A percentile compares a stretch with the other conserved stretches of the same genome.
Evolutionary conservation across 2,797 vertebrate species (phyloP).

Genomic region (Brachyalestes nurse): DNA sequence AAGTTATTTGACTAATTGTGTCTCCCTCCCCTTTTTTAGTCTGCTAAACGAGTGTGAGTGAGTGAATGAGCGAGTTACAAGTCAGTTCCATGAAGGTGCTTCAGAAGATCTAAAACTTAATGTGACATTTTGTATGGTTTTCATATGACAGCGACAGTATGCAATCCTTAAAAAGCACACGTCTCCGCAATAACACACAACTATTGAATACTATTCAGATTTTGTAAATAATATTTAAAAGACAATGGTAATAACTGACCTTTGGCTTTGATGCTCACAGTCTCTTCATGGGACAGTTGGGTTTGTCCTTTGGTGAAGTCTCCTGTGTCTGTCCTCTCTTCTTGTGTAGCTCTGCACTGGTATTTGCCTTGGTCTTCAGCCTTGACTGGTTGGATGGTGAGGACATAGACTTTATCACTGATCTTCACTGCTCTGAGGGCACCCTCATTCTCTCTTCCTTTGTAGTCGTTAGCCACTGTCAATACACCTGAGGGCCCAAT

Average conservation of each 20-base stretch:
- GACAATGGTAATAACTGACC: conserved; percentile 58
- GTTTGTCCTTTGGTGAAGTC: conserved; percentile 61
- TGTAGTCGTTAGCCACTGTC: conserved; percentile 64
- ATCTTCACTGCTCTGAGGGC: conserved; percentile 75
- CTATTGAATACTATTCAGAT: neutral
- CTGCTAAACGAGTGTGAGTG: neutral
- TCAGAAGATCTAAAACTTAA: no score
- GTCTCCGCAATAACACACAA: neutral
- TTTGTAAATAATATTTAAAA: neutral
- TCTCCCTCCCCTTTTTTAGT: no score
- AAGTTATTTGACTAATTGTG: no score
- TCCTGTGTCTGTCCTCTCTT: conserved; percentile 61
- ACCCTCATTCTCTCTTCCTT: conserved; percentile 64
- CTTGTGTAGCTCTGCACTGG: conserved; percentile 75
- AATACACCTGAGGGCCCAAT: conserved; percentile 78
- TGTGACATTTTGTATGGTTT: neutral
- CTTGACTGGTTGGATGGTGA: conserved; percentile 73
- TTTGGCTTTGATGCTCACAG: conserved; percentile 66
- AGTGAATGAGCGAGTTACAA: neutral
- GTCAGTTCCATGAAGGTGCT: no score
- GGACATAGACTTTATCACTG: conserved; percentile 68
- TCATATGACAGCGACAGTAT: neutral
- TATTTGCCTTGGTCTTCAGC: conserved; percentile 80
- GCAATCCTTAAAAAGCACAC: neutral
- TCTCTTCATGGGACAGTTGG: conserved; percentile 63